Percentiles rank a stretch among this genome's conserved stretches.
phyloP scores from a whole-genome alignment of 2,797 vertebrate species.

The Micropoecilia bifurca region DNA sequence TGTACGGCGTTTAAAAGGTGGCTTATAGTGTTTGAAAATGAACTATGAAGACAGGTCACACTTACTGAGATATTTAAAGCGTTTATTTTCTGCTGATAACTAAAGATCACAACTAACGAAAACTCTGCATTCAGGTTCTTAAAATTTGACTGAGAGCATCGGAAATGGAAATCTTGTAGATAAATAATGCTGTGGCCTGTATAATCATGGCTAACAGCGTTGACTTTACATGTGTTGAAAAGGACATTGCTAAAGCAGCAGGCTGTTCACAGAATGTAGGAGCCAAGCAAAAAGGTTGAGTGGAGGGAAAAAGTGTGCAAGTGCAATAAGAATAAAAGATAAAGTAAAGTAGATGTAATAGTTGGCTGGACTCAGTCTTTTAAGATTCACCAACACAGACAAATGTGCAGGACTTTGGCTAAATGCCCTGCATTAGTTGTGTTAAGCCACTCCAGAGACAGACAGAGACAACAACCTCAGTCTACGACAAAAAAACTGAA shows the following conservation, averaged over 20 bases:
- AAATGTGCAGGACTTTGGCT: neutral
- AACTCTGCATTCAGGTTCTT: neutral
- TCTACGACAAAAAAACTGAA: neutral
- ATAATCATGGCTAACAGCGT: neutral
- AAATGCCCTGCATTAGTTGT: neutral
- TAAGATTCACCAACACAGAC: neutral
- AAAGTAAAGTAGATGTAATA: neutral
- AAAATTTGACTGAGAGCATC: neutral
- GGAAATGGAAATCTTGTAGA: neutral
- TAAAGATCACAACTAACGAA: neutral
- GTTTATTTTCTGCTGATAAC: neutral
- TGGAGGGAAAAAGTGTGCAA: neutral
- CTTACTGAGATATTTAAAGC: neutral
- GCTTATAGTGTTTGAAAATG: neutral
- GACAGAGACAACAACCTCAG: neutral
- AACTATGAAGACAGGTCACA: neutral
- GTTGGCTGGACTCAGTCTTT: neutral
- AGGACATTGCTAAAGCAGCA: neutral
- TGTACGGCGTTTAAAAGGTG: neutral
- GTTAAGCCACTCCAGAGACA: neutral
- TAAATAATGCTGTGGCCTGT: neutral
- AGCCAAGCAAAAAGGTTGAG: neutral
- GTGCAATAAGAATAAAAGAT: neutral
- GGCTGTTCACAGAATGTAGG: neutral
- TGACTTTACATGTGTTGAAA: neutral